Conservation (phyloP, 2,113 vertebrate species). For the Lota lota region DNA sequence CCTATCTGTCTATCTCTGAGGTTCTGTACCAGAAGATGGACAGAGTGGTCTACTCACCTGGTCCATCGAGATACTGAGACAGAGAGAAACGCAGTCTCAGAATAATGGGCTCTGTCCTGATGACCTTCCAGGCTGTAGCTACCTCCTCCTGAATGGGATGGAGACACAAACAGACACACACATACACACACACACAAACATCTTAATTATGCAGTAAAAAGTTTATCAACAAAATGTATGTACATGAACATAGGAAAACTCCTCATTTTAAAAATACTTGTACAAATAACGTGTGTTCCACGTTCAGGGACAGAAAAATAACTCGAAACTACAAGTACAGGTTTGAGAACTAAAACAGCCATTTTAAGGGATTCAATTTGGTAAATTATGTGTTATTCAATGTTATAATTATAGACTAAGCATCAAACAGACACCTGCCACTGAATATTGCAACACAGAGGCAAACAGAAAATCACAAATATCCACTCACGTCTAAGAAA, state of each 20-base stretch:
- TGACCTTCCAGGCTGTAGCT: conserved; percentile 98
- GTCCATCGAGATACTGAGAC: conserved; percentile 98
- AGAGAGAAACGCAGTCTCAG: conserved; percentile 96
- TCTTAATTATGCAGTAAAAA: conserved; percentile 48
- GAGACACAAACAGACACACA: conserved; percentile 49
- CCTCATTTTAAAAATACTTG: too few species aligned
- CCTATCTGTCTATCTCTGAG: neutral
- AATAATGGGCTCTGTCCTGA: conserved; percentile 94
- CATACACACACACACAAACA: conserved; percentile 52
- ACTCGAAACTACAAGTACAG: too few species aligned
- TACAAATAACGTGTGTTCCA: too few species aligned
- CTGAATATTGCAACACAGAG: too few species aligned
- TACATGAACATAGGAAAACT: too few species aligned
- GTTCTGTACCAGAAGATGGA: neutral
- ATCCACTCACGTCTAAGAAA: conserved; percentile 94
- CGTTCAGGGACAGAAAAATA: too few species aligned
- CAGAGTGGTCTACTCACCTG: conserved; percentile 80
- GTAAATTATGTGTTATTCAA: too few species aligned
- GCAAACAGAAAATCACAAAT: neutral
- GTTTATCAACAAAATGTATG: neutral
- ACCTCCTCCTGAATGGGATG: conserved; percentile 88
- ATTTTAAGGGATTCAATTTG: too few species aligned
- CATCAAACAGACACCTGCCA: too few species aligned
- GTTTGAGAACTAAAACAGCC: too few species aligned
- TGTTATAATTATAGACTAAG: too few species aligned